Evolutionary conservation across 2,888 invertebrate species (phyloP).

Genomic region (Brachyopa scutellaris): DNA sequence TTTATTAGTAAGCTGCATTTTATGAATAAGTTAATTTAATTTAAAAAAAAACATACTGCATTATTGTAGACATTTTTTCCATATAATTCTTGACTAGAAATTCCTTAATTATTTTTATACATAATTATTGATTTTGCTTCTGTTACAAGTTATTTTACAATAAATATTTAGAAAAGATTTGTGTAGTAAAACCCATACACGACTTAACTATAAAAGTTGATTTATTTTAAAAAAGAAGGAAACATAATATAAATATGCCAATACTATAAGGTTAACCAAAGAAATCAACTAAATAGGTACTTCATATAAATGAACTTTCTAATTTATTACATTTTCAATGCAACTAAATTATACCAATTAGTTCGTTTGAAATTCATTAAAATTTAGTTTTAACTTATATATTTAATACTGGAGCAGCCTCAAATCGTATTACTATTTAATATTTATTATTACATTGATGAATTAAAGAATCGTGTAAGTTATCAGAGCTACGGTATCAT

Average conservation of each 20-base stretch:
- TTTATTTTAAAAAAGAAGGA: conserved; percentile 12
- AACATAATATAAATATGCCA: conserved; percentile 26
- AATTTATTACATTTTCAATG: background rate
- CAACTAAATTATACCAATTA: conserved; percentile 1
- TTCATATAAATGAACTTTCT: conserved; percentile 5
- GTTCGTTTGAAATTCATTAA: background rate
- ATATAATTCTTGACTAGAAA: conserved; percentile 68
- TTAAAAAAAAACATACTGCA: conserved; percentile 39
- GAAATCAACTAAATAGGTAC: conserved; percentile 61
- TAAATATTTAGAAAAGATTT: conserved; percentile 53
- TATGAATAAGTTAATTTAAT: conserved; percentile 45
- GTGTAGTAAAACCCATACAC: conserved; percentile 20
- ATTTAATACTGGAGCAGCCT: conserved; percentile 68
- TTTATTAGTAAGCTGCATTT: conserved; percentile 55
- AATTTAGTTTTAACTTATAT: conserved; percentile 25
- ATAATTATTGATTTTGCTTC: conserved; percentile 45
- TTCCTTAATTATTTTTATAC: conserved; percentile 49
- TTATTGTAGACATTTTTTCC: conserved; percentile 26
- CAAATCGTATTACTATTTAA: conserved; percentile 24
- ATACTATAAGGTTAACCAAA: conserved; percentile 51
- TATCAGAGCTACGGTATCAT: background rate
- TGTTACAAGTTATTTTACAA: conserved; percentile 54
- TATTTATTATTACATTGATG: conserved; percentile 4
- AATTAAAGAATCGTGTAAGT: background rate
- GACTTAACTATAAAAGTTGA: conserved; percentile 31